Evolutionary conservation across 2,113 vertebrate species (phyloP).

Genomic region (Dicaeum eximium): DNA sequence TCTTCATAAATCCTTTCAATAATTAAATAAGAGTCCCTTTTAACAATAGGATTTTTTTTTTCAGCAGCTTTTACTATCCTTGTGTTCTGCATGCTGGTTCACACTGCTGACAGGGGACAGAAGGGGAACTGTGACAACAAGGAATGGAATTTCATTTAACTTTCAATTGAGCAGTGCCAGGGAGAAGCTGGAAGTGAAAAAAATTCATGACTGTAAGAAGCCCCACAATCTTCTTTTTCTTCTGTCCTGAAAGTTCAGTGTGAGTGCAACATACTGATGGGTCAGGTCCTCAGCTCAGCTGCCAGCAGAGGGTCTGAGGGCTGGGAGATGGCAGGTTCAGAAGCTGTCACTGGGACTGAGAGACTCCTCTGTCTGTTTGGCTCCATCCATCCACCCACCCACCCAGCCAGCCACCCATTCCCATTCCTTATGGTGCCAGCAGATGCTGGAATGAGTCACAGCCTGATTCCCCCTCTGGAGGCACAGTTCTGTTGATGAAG

Average conservation of each 20-base stretch:
- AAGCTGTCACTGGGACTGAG: neutral
- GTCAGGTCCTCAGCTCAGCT: neutral
- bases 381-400: neutral
- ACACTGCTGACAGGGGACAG: rapidly evolving
- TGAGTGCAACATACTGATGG: neutral
- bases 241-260: neutral
- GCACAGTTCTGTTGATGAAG: neutral
- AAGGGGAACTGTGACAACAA: neutral
- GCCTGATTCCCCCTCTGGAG: neutral
- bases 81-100: neutral
- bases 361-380: neutral
- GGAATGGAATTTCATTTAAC: neutral
- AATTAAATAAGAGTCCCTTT: neutral
- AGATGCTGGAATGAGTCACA: conserved; percentile 24
- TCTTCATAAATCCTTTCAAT: neutral
- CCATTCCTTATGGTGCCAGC: neutral
- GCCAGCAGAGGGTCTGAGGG: neutral
- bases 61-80: neutral
- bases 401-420: neutral
- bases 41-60: neutral
- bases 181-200: neutral
- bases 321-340: neutral
- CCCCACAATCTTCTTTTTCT: neutral
- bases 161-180: neutral
- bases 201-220: neutral